Base-by-base conservation (phyloP, 2,797 vertebrate species). In the Scleropages formosus region DNA sequence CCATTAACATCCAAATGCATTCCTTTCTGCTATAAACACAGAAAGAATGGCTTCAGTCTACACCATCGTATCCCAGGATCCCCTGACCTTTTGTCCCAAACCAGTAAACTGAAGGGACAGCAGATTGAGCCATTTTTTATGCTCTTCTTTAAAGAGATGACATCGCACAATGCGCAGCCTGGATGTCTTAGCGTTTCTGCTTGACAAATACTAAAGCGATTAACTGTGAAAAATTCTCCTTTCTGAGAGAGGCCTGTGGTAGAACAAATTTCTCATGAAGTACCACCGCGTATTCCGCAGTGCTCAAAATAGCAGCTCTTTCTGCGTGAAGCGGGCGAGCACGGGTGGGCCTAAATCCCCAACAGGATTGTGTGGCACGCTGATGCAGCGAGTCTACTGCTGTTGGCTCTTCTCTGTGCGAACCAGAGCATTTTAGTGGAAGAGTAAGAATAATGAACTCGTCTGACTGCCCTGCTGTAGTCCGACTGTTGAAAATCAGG, bases 191-290 rank as follows among this genome's bases (percentile, higher is more conserved):
- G 26, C 74, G 46, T 66, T 44, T 16, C 18, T 75, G 53, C 66
- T 74, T 75, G 78, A 85, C 74, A 82, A 76, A 84, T 78, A 80
- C 78, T 88, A 85, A 90, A 82, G 77, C 74, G 85, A 90, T 90
- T 90, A 89, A 78, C 77, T 72, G 73, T 75, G 78, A 86, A 81
- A 78, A 85, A 87, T 74, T 78, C 73, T 78, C 75, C 80, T 81
- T 75, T 86, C 84, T 82, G 77, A 85, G 81, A 86, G 75, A 22
- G 79, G 74, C 64, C 79, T 81, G 85, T 77, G 78, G 81, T 79
- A 85, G 84, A 89, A 89, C 85, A 62, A 85, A 90, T 89, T 8
- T 79, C 18, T 84, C 83, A 79, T 73, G 82, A 89, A 63, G 80
- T 31, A 3, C 61, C 76, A 59, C 78, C 68, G 80, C 87, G 90